These are phyloP conservation scores for Coendou prehensilis DNA, from an alignment of 2,797 vertebrate species.

Conservation along the genomic window DNA sequence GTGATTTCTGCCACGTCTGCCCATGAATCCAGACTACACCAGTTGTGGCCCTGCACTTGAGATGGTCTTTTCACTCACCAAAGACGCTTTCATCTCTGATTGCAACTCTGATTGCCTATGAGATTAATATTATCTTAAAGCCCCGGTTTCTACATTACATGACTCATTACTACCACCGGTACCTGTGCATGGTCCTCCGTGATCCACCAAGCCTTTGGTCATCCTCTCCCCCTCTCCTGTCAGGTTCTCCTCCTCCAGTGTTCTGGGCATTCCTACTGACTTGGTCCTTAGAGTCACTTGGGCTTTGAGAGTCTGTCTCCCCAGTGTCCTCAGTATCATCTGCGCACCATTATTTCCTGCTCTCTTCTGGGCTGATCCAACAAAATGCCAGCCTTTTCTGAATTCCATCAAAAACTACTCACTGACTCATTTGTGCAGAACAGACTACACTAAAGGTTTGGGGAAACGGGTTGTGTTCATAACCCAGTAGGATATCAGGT, in stretches of 20 bases:
- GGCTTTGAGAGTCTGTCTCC: background rate
- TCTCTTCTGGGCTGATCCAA: background rate
- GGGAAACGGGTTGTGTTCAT: background rate
- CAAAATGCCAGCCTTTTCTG: background rate
- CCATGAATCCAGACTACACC: background rate
- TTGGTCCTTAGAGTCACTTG: background rate
- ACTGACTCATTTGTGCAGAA: background rate
- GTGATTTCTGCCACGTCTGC: background rate
- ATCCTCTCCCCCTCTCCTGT: background rate
- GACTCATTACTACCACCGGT: background rate
- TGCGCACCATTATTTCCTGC: background rate
- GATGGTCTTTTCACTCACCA: background rate
- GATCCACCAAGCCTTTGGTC: background rate
- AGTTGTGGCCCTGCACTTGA: background rate
- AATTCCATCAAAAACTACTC: background rate
- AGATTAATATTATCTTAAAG: background rate
- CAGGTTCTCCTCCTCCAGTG: background rate
- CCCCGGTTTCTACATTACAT: background rate
- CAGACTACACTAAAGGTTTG: background rate
- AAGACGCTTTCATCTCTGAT: background rate
- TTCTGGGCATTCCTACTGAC: background rate
- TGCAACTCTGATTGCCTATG: background rate
- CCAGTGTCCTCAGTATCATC: background rate
- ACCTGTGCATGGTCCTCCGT: background rate
- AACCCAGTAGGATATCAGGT: background rate